Evolutionary conservation across 30 jellyfish, hydroid and myxozoan genomes (phyloP), one percentile per base, ranked within the genome.

Genomic region (Aurelia aurita complex sp. Pacific): DNA sequence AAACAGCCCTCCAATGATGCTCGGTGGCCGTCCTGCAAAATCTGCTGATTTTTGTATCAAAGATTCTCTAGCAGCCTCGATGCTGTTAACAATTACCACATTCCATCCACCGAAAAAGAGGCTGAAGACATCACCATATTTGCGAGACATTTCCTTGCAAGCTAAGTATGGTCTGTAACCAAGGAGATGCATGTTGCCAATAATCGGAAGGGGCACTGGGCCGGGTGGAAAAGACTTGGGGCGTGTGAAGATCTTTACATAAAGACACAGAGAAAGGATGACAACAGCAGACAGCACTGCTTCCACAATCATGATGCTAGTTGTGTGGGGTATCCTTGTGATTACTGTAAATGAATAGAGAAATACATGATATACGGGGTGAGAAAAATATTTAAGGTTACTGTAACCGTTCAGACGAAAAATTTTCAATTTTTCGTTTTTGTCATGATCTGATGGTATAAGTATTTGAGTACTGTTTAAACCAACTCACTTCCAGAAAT

Each of bases 1-100:
- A 35, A 69, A 38, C 35, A 18, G 61, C 40, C 35, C 15, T 17
- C 87, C 73, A 60, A 75, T 34, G 10, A 73, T 23, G 33, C 43
- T 73, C 55, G 68, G 83, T 12, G 94, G 94, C 75, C 88, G 74
- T n/a, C 88, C 88, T 17, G 88, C 88, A 74, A 85, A 85, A n/a
- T 64, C 82, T 10, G 64, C 83, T 10, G 74, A 85, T 59, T 61
- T 68, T 36, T 67, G 54, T n/a, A 82, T 63, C 83, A 76, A 76
- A 0, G 75, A 53, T 63, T 76, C 86, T 11, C 38, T 76, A 11
- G 86, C 86, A 14, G 86, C 62, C 36, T 76, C 86, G 63, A 76
- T 59, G 67, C 33, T 76, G 76, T 63, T 76, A 17, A 76, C 63
- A 18, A 76, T 50, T 42, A 76, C 86, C 19, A 59, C 86, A 18